Evolutionary conservation across 2,797 vertebrate genomes (phyloP).

Genomic region (Oreonectes daqikongensis): DNA sequence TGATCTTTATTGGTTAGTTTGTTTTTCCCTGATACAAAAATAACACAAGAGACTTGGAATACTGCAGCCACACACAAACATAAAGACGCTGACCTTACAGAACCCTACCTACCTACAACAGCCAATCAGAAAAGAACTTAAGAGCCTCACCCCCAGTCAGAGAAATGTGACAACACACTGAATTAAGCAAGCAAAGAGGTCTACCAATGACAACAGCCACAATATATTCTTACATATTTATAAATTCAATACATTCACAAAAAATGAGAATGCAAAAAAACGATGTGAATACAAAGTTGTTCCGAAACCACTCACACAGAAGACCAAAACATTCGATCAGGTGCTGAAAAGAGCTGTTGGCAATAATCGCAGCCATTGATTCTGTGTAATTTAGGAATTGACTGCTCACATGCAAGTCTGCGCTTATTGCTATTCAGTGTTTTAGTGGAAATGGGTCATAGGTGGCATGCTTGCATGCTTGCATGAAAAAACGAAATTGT

Average conservation of each 20-base stretch:
- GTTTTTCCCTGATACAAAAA: slow-evolving; percentile 17
- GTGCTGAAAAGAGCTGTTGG: slow-evolving; percentile 1
- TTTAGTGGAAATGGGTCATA: background rate
- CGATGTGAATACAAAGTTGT: background rate
- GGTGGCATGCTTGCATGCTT: background rate
- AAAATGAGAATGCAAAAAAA: background rate
- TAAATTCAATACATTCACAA: background rate
- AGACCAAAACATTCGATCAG: background rate
- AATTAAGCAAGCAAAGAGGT: background rate
- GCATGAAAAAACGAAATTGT: no score
- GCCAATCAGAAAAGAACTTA: slow-evolving; percentile 51
- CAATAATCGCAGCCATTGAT: slow-evolving; percentile 16
- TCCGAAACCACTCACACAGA: background rate
- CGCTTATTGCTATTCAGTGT: background rate
- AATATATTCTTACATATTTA: background rate
- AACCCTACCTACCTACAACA: slow-evolving; percentile 8
- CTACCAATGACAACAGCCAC: background rate
- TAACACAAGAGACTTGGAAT: background rate
- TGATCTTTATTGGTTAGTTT: background rate
- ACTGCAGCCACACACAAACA: slow-evolving; percentile 27
- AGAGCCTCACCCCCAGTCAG: slow-evolving; percentile 5
- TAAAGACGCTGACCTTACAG: slow-evolving; percentile 21
- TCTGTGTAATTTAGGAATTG: background rate
- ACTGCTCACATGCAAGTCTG: background rate
- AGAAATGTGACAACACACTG: slow-evolving; percentile 33